Evolutionary conservation across 2,888 invertebrate species (phyloP).

Genomic region (Monopis laevigella): DNA sequence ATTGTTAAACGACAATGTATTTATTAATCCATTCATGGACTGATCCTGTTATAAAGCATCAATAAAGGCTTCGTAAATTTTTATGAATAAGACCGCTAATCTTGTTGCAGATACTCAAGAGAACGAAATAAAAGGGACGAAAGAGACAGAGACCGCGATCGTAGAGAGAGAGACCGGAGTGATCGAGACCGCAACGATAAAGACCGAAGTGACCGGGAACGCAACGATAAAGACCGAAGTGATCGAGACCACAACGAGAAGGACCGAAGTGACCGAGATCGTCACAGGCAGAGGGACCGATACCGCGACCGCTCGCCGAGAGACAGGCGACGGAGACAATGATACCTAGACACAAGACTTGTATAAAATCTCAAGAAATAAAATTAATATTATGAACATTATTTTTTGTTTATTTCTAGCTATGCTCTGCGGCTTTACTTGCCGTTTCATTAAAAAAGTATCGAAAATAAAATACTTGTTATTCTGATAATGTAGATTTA

Average conservation of each 20-base stretch:
- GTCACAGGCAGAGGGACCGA: conserved; percentile 22
- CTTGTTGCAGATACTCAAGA: conserved; percentile 50
- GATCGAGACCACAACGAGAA: conserved; percentile 28
- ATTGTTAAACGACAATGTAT: too few species aligned
- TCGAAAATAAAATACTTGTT: not conserved
- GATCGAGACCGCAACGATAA: conserved; percentile 29
- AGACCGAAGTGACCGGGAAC: conserved; percentile 26
- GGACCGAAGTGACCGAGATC: conserved; percentile 27
- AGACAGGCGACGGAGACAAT: conserved; percentile 12
- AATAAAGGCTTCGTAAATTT: too few species aligned
- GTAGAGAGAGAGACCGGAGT: conserved; percentile 35
- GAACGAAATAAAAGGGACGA: conserved; percentile 33
- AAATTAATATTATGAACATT: too few species aligned
- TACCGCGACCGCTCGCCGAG: conserved; percentile 21
- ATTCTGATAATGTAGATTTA: too few species aligned
- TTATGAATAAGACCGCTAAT: too few species aligned
- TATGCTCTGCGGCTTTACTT: too few species aligned
- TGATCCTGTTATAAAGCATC: too few species aligned
- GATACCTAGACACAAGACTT: not conserved
- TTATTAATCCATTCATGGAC: too few species aligned
- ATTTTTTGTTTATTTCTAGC: too few species aligned
- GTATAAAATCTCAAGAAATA: too few species aligned
- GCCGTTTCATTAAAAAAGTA: not conserved
- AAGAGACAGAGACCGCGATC: conserved; percentile 30
- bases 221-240: too few species aligned